Evolutionary conservation across 2,888 invertebrate genomes (phyloP).

Genomic region (Tachina grossa): DNA sequence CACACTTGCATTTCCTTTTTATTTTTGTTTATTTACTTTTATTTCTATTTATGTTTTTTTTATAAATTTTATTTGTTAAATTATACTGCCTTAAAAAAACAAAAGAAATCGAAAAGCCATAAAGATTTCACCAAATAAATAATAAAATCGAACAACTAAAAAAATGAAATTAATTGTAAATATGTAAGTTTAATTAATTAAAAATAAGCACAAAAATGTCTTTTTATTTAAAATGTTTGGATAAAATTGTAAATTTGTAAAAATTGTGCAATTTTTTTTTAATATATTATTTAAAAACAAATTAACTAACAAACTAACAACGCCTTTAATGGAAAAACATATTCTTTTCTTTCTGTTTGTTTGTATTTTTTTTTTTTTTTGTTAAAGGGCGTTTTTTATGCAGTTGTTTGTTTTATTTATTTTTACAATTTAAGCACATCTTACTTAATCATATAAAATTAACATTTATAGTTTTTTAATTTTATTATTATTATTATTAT

Average conservation of each 20-base stretch:
- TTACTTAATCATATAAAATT: conserved; percentile 69
- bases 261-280: conserved; percentile 68
- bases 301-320: too few species aligned
- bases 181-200: conserved; percentile 58
- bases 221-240: conserved; percentile 73
- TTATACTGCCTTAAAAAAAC: conserved; percentile 37
- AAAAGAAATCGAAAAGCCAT: conserved; percentile 10
- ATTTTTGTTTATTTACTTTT: too few species aligned
- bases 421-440: conserved; percentile 65
- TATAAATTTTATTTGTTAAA: conserved; percentile 49
- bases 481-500: conserved; percentile 17
- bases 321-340: conserved; percentile 38
- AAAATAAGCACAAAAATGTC: conserved; percentile 74
- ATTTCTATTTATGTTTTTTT: background rate
- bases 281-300: conserved; percentile 28
- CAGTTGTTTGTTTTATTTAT: conserved; percentile 44
- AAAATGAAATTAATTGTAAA: conserved; percentile 59
- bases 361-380: background rate
- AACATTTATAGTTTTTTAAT: conserved; percentile 62
- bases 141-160: conserved; percentile 35
- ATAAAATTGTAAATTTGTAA: conserved; percentile 72
- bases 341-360: conserved; percentile 1
- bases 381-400: conserved; percentile 39
- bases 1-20: too few species aligned
- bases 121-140: background rate